Evolutionary conservation across 2,113 vertebrate genomes (phyloP).

Genomic region (Oxyura jamaicensis): DNA sequence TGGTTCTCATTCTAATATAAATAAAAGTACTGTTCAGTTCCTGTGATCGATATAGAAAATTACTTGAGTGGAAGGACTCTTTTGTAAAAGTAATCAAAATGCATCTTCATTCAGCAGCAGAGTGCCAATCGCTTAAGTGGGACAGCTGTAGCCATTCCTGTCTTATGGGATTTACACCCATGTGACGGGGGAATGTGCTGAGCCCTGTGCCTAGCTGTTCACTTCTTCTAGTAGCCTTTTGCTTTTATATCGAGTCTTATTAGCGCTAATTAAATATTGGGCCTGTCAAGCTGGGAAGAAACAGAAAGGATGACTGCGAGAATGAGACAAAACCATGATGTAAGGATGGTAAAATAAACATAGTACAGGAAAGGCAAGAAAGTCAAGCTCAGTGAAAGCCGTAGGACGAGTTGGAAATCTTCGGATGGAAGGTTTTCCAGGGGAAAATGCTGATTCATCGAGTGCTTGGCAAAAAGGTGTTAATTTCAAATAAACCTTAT

Average conservation of each 20-base stretch:
- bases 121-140: background rate
- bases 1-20: background rate
- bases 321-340: conserved; percentile 56
- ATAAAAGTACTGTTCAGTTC: background rate
- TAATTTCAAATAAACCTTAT: conserved; percentile 51
- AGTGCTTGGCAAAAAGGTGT: background rate
- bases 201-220: background rate
- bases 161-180: background rate
- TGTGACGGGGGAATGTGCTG: background rate
- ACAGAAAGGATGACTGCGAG: background rate
- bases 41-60: background rate
- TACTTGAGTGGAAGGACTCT: background rate
- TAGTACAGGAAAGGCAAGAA: conserved; percentile 61
- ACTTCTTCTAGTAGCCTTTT: background rate
- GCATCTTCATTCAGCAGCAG: background rate
- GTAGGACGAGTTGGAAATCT: background rate
- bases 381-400: background rate
- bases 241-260: background rate
- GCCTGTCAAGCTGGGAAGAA: background rate
- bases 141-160: background rate
- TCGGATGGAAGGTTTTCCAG: conserved; percentile 15
- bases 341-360: conserved; percentile 48
- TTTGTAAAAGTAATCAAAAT: background rate
- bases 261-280: conserved; percentile 15
- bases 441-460: conserved; percentile 49